A percentile compares a stretch with the other conserved stretches of the same genome.
These are phyloP conservation scores for Drosophila algonquin DNA, from an alignment of 2,888 invertebrate genomes.

Conservation along the genomic window DNA sequence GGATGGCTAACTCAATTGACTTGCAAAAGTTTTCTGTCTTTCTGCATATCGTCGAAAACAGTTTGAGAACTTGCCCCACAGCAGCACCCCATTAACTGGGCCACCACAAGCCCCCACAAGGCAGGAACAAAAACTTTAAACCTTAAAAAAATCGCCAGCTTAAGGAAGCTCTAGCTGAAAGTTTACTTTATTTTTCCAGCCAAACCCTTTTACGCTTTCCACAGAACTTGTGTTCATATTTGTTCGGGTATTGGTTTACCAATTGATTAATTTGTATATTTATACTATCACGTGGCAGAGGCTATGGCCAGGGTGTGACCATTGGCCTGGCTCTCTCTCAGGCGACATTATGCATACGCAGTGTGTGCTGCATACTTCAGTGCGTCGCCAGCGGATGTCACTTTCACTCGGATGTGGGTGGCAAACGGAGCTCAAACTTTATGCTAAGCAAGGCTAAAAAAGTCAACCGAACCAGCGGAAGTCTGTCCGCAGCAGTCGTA, in stretches of 20 bases:
- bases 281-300: slow-evolving; percentile 5
- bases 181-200: slow-evolving; percentile 9
- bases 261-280: slow-evolving; percentile 35
- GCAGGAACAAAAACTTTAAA: neutral
- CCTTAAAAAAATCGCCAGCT: neutral
- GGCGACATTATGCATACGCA: slow-evolving; percentile 28
- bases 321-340: neutral
- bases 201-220: slow-evolving; percentile 31
- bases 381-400: slow-evolving; percentile 17
- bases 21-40: slow-evolving; percentile 5
- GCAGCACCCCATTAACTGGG: neutral
- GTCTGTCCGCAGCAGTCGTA: neutral
- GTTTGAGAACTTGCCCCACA: slow-evolving; percentile 3
- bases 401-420: neutral
- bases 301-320: slow-evolving; percentile 23
- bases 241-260: slow-evolving; percentile 35
- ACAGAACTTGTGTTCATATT: slow-evolving; percentile 28
- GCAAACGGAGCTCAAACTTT: slow-evolving; percentile 3
- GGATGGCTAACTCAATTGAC: neutral
- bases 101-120: neutral
- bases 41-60: slow-evolving; percentile 3
- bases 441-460: slow-evolving; percentile 13
- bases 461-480: neutral
- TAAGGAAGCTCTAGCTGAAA: slow-evolving; percentile 5
- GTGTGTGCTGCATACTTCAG: slow-evolving; percentile 30